Evolutionary conservation across 1,140 invertebrate species (phyloP).

Genomic region (Trichomalopsis sarcophagae): DNA sequence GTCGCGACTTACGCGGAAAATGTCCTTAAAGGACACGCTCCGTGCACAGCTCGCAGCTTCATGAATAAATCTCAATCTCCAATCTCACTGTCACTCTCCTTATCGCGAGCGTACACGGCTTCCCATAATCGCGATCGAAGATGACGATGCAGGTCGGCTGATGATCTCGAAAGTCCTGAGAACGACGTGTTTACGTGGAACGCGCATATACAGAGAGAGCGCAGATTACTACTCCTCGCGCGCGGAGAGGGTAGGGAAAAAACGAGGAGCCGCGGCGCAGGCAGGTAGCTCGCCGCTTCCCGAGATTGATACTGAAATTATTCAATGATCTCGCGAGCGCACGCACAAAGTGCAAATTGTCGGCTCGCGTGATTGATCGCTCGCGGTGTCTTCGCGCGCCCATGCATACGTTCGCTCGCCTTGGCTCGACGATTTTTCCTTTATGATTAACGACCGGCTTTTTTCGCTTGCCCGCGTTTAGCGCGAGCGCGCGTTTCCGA

Average conservation of each 20-base stretch:
- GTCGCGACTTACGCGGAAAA: constrained; percentile 42
- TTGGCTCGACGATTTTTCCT: constrained; percentile 34
- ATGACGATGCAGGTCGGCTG: constrained; percentile 28
- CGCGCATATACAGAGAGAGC: background rate
- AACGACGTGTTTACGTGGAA: background rate
- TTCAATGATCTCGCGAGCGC: constrained; percentile 33
- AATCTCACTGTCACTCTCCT: constrained; percentile 41
- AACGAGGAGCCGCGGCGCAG: background rate
- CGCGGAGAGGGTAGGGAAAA: background rate
- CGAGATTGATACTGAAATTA: constrained; percentile 50
- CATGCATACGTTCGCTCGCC: background rate
- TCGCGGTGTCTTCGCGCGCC: constrained; percentile 3
- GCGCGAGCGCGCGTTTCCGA: constrained; percentile 21
- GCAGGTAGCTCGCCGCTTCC: background rate
- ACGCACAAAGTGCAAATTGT: constrained; percentile 47
- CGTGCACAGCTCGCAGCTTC: background rate
- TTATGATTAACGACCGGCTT: constrained; percentile 40
- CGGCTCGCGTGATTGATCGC: constrained; percentile 47
- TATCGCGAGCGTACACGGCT: background rate
- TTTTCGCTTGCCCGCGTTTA: background rate
- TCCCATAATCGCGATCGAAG: constrained; percentile 40
- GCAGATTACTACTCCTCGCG: background rate
- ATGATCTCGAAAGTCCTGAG: constrained; percentile 14
- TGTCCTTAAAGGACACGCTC: constrained; percentile 38
- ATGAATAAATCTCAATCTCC: constrained; percentile 51